Conservation (phyloP, 2,113 vertebrate genomes). For the Indicator indicator region DNA sequence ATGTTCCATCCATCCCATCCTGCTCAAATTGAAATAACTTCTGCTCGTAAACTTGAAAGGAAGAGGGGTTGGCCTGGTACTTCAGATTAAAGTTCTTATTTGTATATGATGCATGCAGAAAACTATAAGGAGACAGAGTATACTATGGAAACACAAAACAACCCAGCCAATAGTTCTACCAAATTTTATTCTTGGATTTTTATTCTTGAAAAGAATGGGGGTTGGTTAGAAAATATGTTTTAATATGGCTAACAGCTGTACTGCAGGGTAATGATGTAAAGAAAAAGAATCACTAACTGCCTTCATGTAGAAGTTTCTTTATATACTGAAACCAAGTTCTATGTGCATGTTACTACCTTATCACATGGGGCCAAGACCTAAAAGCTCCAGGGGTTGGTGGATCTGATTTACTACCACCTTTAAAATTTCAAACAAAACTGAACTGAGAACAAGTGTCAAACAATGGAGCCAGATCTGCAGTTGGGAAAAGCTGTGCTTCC, state of each 20-base stretch:
- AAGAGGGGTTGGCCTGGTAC: background rate
- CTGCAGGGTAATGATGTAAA: constrained; percentile 11
- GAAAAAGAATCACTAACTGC: constrained; percentile 5
- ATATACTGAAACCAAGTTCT: background rate
- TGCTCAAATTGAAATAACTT: constrained; percentile 65
- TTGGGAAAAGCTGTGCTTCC: background rate
- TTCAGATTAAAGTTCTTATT: constrained; percentile 37
- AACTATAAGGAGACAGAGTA: background rate
- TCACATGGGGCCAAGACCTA: background rate
- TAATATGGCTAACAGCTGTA: constrained; percentile 54
- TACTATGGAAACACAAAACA: constrained; percentile 5
- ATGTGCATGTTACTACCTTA: background rate
- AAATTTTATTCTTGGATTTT: too few species aligned
- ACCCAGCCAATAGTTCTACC: background rate
- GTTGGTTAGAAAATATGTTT: constrained; percentile 29
- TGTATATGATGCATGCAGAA: background rate
- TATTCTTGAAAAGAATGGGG: background rate
- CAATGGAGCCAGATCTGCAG: background rate
- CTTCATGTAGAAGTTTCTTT: background rate
- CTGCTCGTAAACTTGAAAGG: constrained; percentile 45
- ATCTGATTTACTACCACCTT: background rate
- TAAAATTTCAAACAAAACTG: background rate
- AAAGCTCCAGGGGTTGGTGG: background rate
- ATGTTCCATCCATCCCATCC: constrained; percentile 51
- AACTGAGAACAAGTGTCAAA: background rate